phyloP scores from a whole-genome alignment of 2,797 vertebrate species.

The Enteromius paludinosus region DNA sequence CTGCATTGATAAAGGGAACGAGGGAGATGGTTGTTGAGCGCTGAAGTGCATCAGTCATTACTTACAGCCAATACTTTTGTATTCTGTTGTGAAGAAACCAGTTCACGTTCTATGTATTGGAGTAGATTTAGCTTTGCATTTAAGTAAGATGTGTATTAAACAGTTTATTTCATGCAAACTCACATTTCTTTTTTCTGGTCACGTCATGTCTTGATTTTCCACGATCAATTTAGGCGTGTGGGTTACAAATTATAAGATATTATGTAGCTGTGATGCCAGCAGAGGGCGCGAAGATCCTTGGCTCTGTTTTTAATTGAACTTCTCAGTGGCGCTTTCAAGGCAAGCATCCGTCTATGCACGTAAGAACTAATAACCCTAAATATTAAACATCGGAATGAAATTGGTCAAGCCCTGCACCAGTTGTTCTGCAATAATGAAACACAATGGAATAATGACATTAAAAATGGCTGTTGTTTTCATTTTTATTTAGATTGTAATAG shows the following conservation, averaged over 20 bases:
- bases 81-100: neutral
- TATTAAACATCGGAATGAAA: no score
- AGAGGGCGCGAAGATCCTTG: neutral
- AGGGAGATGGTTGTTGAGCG: neutral
- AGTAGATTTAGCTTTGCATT: neutral
- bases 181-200: neutral
- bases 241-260: neutral
- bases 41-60: neutral
- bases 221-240: neutral
- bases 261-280: neutral
- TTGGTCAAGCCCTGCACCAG: neutral
- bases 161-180: neutral
- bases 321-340: neutral
- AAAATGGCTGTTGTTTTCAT: neutral
- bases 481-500: neutral
- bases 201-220: neutral
- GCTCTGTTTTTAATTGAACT: neutral
- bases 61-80: neutral
- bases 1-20: neutral
- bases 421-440: neutral
- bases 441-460: neutral
- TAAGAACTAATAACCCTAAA: no score
- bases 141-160: neutral
- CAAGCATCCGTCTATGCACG: neutral
- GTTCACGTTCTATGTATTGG: neutral